Evolutionary conservation across 2,888 invertebrate species (phyloP), one percentile per base, ranked within the genome.

Genomic region (Dolichopus griseipennis): DNA sequence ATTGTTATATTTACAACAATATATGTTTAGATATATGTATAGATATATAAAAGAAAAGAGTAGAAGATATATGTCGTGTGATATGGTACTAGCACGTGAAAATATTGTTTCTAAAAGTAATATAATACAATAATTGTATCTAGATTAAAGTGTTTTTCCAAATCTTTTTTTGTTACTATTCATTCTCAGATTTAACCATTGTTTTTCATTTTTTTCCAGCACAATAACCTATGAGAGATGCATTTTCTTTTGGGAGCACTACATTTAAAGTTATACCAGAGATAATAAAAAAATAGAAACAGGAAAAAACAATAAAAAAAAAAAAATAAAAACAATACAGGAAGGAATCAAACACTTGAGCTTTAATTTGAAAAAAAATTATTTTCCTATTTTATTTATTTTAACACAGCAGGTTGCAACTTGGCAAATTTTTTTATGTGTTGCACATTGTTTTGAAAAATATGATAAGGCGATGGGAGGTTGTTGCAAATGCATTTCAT

Each of bases 41-140:
- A n/a, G n/a, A n/a, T n/a, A n/a, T n/a, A n/a, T n/a, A n/a, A n/a
- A 27, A 27, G 5, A 27, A 27, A 27, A 27, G 27, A 27, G 15
- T 5, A 41, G 15, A 15, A 18, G 52, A 52, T 52, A 52, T 52
- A 52, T 52, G 52, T 52, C 52, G 52, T 52, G 52, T 52, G 52
- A 52, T 52, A 52, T 52, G 52, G 52, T n/a, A 52, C 18, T 52
- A 52, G 52, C 52, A 52, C 52, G 52, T 52, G 52, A 52, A 52
- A 52, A 52, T 52, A 52, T 52, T 52, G n/a, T 52, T 52, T 5
- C 27, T 27, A 27, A n/a, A 27, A 27, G 27, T 27, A 52, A 15
- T 12, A 15, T 52, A 52, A 52, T 52, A 52, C 18, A 52, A 52
- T 52, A 52, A 52, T 52, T 52, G 52, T 52, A 52, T 52, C 52